These are phyloP conservation scores for Polydesmus complanatus DNA, from an alignment of 2,888 invertebrate genomes.

Conservation along the genomic window DNA sequence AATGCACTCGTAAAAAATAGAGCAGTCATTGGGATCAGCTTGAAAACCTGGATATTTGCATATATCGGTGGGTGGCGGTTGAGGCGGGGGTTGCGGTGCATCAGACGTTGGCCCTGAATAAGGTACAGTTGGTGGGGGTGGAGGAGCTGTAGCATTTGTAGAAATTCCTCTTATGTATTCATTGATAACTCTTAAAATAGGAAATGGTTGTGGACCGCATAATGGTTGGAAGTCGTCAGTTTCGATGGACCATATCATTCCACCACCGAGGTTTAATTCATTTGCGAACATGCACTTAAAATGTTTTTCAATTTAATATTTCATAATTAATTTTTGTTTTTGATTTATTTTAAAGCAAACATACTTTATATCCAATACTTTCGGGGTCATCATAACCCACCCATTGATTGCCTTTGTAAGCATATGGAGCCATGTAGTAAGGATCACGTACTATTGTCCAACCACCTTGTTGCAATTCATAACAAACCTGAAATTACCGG, in stretches of 20 bases:
- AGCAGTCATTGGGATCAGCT: constrained; percentile 20
- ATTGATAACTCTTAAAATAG: no score
- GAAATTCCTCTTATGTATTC: no score
- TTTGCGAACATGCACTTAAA: no score
- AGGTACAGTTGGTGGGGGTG: background rate
- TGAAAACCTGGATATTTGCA: constrained; percentile 15
- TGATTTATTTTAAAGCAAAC: background rate
- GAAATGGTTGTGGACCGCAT: background rate
- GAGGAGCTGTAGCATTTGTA: no score
- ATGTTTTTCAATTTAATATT: no score
- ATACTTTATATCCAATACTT: constrained; percentile 19
- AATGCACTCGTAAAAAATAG: constrained; percentile 21
- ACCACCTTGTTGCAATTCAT: constrained; percentile 4
- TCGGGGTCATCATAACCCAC: constrained; percentile 21
- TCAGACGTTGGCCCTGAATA: constrained; percentile 1
- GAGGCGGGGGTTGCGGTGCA: background rate
- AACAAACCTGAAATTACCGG: constrained; percentile 10
- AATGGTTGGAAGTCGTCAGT: constrained; percentile 28
- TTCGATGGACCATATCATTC: constrained; percentile 50
- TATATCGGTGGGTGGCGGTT: constrained; percentile 6
- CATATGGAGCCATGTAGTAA: constrained; percentile 18
- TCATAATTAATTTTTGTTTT: background rate
- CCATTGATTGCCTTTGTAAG: constrained; percentile 21
- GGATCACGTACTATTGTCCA: constrained; percentile 4
- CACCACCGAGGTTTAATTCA: constrained; percentile 23